Base-by-base conservation (phyloP, 2,888 invertebrate species). In the Drosophila mercatorum region DNA sequence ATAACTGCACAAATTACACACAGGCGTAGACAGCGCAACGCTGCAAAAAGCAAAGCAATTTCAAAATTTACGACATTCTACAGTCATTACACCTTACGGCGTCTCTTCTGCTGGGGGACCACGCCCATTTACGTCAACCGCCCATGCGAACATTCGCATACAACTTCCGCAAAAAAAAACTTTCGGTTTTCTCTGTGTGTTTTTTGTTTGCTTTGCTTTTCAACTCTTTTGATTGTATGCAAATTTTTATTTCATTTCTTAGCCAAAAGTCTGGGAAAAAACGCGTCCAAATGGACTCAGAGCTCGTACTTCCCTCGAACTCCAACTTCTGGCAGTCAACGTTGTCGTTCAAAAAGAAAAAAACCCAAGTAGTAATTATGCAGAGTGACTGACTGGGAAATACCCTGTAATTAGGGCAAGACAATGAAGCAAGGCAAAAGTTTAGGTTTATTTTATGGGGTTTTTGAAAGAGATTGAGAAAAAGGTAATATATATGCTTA, bases 61-160 rank as follows among this genome's bases (percentile, higher is more conserved):
- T 89, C 60, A 77, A 78, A 85, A 85, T 89, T 84, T 85, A 85
- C 84, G 89, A 89, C 84, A 89, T 89, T 85, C 84, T 75, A 79
- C 75, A 88, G 77, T 81, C 88, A 85, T 85, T 85, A 89, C 89
- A 89, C 85, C 88, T 88, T 75, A 83, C 84, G 75, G 64, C 69
- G 63, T 62, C 64, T 53, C 47, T 31, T 53, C 44, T 36, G 5
- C 44, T 6, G 3, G 46, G 22, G 22, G 22, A 66, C 60, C 84
- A 87, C 81, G 85, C 83, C 88, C 66, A 55, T 10, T 67, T 75
- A 55, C 71, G 69, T 46, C 17, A 26, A 64, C 64, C 87, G 87
- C 84, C 86, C 86, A 75, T 88, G 78, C 78, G 75, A 84, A 84
- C 53, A 72, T 86, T 84, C 82, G 84, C 89, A 68, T 83, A 83